These are phyloP conservation scores for Panagrolaimus sp. DNA, from an alignment of 1,140 invertebrate genomes.

Conservation along the genomic window DNA sequence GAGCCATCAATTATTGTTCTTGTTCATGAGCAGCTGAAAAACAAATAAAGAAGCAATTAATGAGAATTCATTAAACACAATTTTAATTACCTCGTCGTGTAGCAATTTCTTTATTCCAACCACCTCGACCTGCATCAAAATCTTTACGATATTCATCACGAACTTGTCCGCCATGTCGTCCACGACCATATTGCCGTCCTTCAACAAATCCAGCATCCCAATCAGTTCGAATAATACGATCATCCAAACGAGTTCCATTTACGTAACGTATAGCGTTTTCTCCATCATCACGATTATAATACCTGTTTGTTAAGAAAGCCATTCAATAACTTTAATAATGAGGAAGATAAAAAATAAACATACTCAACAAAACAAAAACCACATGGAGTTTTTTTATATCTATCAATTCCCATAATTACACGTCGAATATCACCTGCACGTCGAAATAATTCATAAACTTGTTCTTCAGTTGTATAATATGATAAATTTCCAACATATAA, in stretches of 20 bases:
- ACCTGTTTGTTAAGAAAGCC: conserved; percentile 59
- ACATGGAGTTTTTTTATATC: conserved; percentile 96
- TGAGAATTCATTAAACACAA: too few species aligned
- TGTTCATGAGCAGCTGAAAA: neutral
- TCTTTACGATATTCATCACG: conserved; percentile 96
- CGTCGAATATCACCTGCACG: conserved; percentile 90
- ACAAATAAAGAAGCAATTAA: too few species aligned
- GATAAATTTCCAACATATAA: conserved; percentile 96
- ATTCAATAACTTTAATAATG: neutral
- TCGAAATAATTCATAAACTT: conserved; percentile 93
- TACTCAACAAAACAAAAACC: conserved; percentile 99
- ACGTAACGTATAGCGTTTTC: conserved; percentile 91
- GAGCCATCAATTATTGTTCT: neutral
- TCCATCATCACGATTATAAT: conserved; percentile 79
- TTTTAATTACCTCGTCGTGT: neutral
- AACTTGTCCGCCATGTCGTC: conserved; percentile 96
- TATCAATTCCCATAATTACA: conserved; percentile 96
- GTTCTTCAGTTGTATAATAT: conserved; percentile 97
- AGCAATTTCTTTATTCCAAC: conserved; percentile 62
- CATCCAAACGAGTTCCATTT: conserved; percentile 92
- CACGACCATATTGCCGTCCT: conserved; percentile 92
- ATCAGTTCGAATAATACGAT: conserved; percentile 91
- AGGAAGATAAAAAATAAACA: conserved; percentile 37
- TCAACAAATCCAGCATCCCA: conserved; percentile 99
- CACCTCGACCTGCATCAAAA: conserved; percentile 88